phyloP scores from a whole-genome alignment of 2,888 invertebrate species.

The Oscheius sp. region DNA sequence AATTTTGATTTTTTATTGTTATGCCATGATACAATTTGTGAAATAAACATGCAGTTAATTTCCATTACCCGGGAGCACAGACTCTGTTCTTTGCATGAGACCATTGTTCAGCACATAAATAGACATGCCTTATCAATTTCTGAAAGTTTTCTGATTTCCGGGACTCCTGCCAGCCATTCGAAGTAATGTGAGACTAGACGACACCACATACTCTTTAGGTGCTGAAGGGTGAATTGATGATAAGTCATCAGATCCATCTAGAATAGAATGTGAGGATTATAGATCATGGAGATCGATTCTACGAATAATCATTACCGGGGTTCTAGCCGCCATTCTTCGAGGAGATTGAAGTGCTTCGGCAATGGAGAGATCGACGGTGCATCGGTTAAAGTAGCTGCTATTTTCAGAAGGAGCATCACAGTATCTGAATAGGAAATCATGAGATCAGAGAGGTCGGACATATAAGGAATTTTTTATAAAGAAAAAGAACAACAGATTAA shows the following conservation, averaged over 20 bases:
- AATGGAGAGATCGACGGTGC: conserved; percentile 6
- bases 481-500: not conserved
- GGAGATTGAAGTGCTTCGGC: conserved; percentile 13
- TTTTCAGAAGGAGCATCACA: conserved; percentile 1
- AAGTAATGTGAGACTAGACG: conserved; percentile 46
- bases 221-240: not conserved
- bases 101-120: not conserved
- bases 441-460: no score
- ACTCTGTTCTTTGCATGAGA: no score
- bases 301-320: conserved; percentile 6
- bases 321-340: conserved; percentile 1
- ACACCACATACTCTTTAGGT: conserved; percentile 40
- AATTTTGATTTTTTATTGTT: no score
- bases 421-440: conserved; percentile 3
- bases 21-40: no score
- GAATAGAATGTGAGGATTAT: no score
- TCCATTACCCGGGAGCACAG: no score
- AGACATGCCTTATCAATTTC: conserved; percentile 36
- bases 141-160: conserved; percentile 32
- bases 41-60: no score
- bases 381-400: not conserved
- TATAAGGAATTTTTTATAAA: not conserved
- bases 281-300: not conserved
- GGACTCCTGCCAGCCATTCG: conserved; percentile 43
- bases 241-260: not conserved